Evolutionary conservation across 2,113 vertebrate species (phyloP).

Genomic region (Pseudolaguvia tuberculata): DNA sequence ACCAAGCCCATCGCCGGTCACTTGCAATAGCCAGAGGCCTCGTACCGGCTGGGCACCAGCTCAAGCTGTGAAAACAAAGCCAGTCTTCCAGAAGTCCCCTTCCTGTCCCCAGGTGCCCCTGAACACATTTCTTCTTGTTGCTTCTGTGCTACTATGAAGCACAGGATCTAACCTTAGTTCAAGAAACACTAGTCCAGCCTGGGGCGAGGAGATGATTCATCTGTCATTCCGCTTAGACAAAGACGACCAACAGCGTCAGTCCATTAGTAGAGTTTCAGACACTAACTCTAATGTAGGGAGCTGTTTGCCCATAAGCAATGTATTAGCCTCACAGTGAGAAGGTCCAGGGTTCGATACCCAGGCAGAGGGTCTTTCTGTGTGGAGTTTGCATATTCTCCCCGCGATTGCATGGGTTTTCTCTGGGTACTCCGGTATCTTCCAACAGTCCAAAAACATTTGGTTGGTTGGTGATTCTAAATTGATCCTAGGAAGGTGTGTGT

Average conservation of each 20-base stretch:
- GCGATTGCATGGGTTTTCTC: no score
- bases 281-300: no score
- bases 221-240: neutral
- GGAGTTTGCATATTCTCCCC: no score
- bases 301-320: no score
- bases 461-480: no score
- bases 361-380: no score
- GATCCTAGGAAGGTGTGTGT: no score
- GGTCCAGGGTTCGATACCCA: no score
- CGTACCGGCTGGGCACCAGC: neutral
- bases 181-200: slow-evolving; percentile 11
- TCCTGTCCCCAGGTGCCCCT: slow-evolving; percentile 6
- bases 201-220: slow-evolving; percentile 17
- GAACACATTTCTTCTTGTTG: neutral
- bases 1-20: neutral
- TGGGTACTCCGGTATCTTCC: no score
- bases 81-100: neutral
- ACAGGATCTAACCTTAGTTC: neutral
- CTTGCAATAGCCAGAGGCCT: slow-evolving; percentile 20
- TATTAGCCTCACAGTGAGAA: no score
- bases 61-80: slow-evolving; percentile 20
- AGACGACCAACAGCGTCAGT: no score
- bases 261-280: neutral
- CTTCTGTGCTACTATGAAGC: neutral
- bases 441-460: no score